Conservation (phyloP, 2,797 vertebrate species). For the Rousettus madagascariensis region DNA sequence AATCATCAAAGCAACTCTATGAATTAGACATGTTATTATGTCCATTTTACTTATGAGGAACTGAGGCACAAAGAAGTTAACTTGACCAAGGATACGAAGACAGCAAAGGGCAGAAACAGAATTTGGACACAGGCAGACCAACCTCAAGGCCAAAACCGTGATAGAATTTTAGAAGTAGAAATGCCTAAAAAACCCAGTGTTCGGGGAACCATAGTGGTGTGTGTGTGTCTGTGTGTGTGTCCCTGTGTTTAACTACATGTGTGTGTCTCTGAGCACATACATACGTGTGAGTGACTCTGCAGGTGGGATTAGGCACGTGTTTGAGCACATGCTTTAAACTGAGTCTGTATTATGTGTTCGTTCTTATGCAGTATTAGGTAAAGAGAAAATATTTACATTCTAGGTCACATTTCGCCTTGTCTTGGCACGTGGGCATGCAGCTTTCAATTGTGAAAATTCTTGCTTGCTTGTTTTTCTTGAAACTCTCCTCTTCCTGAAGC, state of each 20-base stretch:
- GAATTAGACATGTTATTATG: neutral
- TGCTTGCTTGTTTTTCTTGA: constrained; percentile 33
- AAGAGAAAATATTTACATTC: neutral
- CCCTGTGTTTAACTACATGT: neutral
- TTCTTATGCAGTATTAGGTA: neutral
- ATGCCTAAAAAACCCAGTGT: neutral
- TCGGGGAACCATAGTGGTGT: neutral
- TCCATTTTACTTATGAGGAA: neutral
- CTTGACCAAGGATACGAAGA: neutral
- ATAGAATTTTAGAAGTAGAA: neutral
- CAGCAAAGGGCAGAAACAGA: neutral
- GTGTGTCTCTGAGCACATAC: neutral
- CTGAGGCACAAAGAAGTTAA: neutral
- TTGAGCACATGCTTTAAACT: neutral
- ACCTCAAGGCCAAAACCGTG: neutral
- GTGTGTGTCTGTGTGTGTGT: neutral
- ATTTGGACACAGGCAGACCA: neutral
- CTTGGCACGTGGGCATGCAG: neutral
- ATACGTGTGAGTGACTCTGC: neutral
- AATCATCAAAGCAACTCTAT: neutral
- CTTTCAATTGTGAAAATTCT: constrained; percentile 5
- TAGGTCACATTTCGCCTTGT: neutral
- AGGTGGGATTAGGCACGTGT: neutral
- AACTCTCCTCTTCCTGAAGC: neutral
- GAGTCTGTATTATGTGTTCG: neutral